A percentile compares a stretch with the other conserved stretches of the same genome.
These are phyloP conservation scores for Hyles lineata DNA, from an alignment of 2,888 invertebrate species.

Conservation along the genomic window DNA sequence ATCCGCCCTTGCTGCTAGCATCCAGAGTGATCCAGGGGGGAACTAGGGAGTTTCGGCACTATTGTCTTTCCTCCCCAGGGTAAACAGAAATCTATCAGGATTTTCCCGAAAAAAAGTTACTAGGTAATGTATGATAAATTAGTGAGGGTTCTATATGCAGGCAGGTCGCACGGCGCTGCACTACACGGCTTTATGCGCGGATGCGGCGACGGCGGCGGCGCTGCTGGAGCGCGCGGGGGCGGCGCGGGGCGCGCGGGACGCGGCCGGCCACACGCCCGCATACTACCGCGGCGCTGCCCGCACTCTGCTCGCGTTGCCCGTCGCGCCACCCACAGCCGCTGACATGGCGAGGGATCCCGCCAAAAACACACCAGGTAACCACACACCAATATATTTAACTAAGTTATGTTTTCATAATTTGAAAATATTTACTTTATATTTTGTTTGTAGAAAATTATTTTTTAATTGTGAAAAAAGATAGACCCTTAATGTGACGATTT, in stretches of 20 bases:
- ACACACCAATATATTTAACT: neutral
- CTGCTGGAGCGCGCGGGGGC: conserved; percentile 93
- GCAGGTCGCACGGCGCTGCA: conserved; percentile 90
- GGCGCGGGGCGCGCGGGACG: conserved; percentile 92
- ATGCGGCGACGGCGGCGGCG: conserved; percentile 89
- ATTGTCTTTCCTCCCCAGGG: too few relatives aligned
- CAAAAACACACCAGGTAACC: conserved; percentile 68
- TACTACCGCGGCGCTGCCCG: conserved; percentile 72
- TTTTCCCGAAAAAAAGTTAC: neutral
- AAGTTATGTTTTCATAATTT: too few relatives aligned
- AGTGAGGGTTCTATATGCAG: conserved; percentile 43
- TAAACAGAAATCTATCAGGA: too few relatives aligned
- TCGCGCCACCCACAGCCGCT: conserved; percentile 48
- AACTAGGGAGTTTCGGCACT: too few relatives aligned
- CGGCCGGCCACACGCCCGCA: conserved; percentile 82
- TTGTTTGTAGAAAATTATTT: too few relatives aligned
- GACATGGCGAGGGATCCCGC: conserved; percentile 65
- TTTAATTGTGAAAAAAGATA: too few relatives aligned
- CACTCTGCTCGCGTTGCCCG: conserved; percentile 70
- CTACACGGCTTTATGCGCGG: conserved; percentile 92
- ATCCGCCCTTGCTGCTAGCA: too few relatives aligned
- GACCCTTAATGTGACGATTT: too few relatives aligned
- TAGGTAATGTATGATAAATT: neutral
- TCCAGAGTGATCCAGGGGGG: too few relatives aligned
- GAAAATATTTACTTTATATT: too few relatives aligned